These are phyloP conservation scores for Miopithecus talapoin DNA, from an alignment of 2,797 vertebrate species.

Conservation along the genomic window DNA sequence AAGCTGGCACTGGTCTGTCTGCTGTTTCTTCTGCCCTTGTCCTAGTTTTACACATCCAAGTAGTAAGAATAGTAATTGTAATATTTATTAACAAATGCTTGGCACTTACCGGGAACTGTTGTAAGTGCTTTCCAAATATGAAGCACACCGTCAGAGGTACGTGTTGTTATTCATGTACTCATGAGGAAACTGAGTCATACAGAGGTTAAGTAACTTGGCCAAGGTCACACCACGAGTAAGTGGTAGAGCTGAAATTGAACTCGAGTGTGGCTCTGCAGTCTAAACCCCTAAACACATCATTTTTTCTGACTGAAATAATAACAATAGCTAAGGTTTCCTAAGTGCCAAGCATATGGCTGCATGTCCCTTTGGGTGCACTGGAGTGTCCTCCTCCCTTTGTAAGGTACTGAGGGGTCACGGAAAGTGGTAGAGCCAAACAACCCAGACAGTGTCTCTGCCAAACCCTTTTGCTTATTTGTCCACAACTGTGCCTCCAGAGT, in stretches of 20 bases:
- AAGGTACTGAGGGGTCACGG: not conserved
- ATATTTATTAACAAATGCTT: not conserved
- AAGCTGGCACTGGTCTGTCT: not conserved
- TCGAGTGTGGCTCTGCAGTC: not conserved
- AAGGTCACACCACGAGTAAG: not conserved
- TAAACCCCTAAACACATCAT: not conserved
- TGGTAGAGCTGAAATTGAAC: not conserved
- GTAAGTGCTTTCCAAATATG: not conserved
- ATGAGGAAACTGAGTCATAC: not conserved
- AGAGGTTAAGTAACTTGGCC: not conserved
- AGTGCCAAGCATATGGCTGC: not conserved
- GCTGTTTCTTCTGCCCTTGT: not conserved
- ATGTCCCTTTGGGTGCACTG: accelerated
- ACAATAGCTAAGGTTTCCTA: not conserved
- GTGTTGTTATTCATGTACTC: not conserved
- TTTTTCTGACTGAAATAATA: not conserved
- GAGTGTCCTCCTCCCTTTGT: not conserved
- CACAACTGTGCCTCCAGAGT: not conserved
- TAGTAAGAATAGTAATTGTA: not conserved
- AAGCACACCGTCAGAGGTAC: not conserved
- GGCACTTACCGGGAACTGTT: not conserved
- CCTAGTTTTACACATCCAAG: not conserved
- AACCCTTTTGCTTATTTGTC: not conserved
- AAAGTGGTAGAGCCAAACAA: not conserved
- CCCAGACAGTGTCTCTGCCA: not conserved